Evolutionary conservation across 2,888 invertebrate genomes (phyloP).

Genomic region (Chymomyza fuscimana): DNA sequence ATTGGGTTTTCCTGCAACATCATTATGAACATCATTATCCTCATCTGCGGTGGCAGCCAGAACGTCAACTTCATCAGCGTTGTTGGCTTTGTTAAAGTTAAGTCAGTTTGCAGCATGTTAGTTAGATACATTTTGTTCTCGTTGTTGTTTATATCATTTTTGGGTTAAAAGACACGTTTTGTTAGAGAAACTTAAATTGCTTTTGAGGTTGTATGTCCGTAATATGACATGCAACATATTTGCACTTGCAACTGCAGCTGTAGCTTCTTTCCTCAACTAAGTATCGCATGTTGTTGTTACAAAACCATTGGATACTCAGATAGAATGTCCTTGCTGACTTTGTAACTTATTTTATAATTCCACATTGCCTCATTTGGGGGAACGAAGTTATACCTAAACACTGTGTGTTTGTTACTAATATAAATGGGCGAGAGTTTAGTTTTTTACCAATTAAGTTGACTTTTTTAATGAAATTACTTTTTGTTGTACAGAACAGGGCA

Average conservation of each 20-base stretch:
- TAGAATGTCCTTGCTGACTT: background rate
- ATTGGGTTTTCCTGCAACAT: conserved; percentile 17
- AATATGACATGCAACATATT: conserved; percentile 19
- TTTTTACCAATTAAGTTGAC: too few relatives aligned
- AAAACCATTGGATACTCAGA: background rate
- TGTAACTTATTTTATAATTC: background rate
- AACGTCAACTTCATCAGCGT: conserved; percentile 12
- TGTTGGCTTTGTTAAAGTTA: conserved; percentile 34
- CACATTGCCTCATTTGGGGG: background rate
- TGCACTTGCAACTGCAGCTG: background rate
- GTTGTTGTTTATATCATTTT: conserved; percentile 21
- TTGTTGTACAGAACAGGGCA: too few relatives aligned
- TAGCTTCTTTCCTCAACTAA: background rate
- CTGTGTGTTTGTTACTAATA: too few relatives aligned
- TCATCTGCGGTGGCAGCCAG: background rate
- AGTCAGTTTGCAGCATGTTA: conserved; percentile 3
- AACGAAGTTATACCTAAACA: too few relatives aligned
- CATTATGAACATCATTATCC: conserved; percentile 18
- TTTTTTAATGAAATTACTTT: too few relatives aligned
- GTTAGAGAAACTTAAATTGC: conserved; percentile 31
- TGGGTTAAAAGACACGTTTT: conserved; percentile 41
- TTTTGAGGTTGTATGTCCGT: conserved; percentile 17
- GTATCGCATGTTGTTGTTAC: background rate
- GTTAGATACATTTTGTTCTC: background rate
- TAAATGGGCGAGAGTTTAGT: too few relatives aligned